These are phyloP conservation scores for Blastomussa wellsi DNA, from an alignment of 92 coral and sea anemone genomes.

Conservation along the genomic window DNA sequence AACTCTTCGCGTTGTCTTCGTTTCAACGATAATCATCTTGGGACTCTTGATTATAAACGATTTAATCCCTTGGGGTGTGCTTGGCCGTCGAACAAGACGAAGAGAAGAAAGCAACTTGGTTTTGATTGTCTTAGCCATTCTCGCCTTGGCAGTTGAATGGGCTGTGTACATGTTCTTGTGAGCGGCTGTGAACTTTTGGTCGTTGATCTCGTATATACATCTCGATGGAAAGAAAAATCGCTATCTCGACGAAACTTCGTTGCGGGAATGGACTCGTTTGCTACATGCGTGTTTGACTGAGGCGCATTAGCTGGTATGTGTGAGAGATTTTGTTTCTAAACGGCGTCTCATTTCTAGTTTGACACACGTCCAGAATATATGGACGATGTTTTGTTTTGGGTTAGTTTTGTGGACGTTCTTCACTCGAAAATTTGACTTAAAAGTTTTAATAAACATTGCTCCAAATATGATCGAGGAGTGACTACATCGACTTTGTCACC, in stretches of 20 bases:
- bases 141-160: slow-evolving; percentile 70
- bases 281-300: neutral
- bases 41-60: slow-evolving; percentile 65
- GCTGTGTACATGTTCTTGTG: slow-evolving; percentile 45
- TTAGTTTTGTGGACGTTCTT: neutral
- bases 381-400: neutral
- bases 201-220: neutral
- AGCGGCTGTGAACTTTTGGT: neutral
- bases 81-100: slow-evolving; percentile 54
- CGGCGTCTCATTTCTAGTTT: neutral
- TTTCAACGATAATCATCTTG: slow-evolving; percentile 61
- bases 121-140: slow-evolving; percentile 55
- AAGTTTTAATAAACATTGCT: neutral
- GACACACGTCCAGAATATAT: neutral
- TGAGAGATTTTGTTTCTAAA: neutral
- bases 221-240: neutral
- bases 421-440: neutral
- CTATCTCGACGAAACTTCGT: neutral
- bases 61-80: slow-evolving; percentile 63
- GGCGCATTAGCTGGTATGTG: neutral
- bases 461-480: neutral
- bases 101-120: slow-evolving; percentile 57
- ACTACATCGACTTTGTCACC: neutral
- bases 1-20: slow-evolving; percentile 57
- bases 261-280: neutral